Conservation (phyloP, 2,113 vertebrate species). For the Charina bottae region DNA sequence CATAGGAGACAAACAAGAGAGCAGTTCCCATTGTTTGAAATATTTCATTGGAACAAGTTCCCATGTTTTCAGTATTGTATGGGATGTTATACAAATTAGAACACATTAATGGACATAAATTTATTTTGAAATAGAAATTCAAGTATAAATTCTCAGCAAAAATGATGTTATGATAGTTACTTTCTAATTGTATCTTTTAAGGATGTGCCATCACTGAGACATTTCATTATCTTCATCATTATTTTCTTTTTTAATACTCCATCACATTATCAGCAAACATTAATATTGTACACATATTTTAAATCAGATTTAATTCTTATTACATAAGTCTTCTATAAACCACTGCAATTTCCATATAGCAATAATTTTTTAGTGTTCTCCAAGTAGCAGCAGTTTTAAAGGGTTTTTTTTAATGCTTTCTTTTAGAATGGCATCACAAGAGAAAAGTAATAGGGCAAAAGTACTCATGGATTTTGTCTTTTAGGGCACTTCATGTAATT, state of each 20-base stretch:
- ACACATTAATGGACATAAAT: not conserved
- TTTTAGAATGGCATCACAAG: not conserved
- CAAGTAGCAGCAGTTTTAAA: not conserved
- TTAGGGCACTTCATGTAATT: accelerated
- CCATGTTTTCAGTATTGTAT: not conserved
- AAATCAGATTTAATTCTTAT: constrained; percentile 1
- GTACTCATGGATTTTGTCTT: not conserved
- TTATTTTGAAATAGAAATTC: constrained; percentile 2
- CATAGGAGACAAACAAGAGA: too few relatives aligned
- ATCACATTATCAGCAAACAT: not conserved
- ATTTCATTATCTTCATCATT: not conserved
- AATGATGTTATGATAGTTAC: not conserved
- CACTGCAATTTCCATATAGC: not conserved
- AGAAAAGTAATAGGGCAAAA: not conserved
- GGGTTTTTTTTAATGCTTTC: not conserved
- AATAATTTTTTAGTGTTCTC: not conserved
- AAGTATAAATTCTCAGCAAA: not conserved
- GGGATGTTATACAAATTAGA: not conserved
- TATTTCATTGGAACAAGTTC: not conserved
- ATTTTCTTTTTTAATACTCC: not conserved
- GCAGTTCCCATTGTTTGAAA: too few relatives aligned
- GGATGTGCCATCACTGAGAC: accelerated
- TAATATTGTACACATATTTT: not conserved
- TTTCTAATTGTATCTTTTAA: not conserved
- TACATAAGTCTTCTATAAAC: not conserved